Percentiles rank a stretch among this genome's conserved stretches.
phyloP scores from a whole-genome alignment of 2,888 invertebrate species.

The Acanthococcus lagerstroemiae region DNA sequence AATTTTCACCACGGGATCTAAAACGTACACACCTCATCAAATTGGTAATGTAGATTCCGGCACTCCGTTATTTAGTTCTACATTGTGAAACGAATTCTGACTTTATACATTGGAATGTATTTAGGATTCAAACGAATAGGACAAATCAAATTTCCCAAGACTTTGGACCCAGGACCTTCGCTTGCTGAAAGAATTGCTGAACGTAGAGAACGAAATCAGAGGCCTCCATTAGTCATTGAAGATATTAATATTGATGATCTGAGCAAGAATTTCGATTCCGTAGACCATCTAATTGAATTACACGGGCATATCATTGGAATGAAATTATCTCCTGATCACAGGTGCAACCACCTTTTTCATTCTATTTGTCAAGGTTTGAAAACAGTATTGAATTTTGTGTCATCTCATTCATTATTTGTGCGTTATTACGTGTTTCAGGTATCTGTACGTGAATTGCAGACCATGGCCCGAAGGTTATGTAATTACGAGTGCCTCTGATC shows the following conservation, averaged over 20 bases:
- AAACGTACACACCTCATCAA: conserved; percentile 70
- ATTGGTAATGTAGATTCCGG: conserved; percentile 47
- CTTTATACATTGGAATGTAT: too few species aligned
- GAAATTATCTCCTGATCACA: conserved; percentile 71
- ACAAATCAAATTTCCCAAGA: conserved; percentile 56
- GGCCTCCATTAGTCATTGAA: conserved; percentile 43
- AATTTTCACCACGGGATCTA: conserved; percentile 72
- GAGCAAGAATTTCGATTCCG: conserved; percentile 58
- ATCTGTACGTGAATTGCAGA: conserved; percentile 70
- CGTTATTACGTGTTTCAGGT: too few species aligned
- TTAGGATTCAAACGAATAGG: conserved; percentile 58
- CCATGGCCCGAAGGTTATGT: conserved; percentile 69
- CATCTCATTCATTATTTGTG: background rate
- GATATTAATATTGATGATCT: conserved; percentile 57
- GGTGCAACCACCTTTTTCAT: conserved; percentile 35
- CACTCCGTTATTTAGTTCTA: too few species aligned
- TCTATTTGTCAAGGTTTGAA: conserved; percentile 1
- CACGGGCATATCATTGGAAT: conserved; percentile 81
- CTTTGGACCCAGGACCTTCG: conserved; percentile 57
- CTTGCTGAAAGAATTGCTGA: conserved; percentile 56
- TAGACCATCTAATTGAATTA: conserved; percentile 70
- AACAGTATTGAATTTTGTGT: conserved; percentile 37
- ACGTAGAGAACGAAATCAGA: conserved; percentile 43
- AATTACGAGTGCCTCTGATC: conserved; percentile 64
- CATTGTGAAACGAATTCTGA: too few species aligned